phyloP scores from a whole-genome alignment of 2,888 invertebrate genomes.

The Anthophora plumipes region DNA sequence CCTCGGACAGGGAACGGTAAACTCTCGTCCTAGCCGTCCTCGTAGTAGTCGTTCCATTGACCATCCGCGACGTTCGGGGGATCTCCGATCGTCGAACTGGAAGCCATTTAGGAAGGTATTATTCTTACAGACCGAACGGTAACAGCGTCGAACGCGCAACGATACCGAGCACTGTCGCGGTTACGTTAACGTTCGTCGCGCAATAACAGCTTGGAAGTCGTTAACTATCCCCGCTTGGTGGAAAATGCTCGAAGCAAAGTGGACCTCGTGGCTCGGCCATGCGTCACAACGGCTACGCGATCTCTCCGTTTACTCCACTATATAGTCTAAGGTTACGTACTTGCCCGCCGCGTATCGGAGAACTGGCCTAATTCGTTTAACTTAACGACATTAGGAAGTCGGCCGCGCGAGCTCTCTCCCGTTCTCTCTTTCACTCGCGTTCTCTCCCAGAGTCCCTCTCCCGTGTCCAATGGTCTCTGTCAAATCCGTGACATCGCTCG shows the following conservation, averaged over 20 bases:
- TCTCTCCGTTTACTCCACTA: conserved; percentile 29
- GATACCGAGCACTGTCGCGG: neutral
- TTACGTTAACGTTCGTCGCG: neutral
- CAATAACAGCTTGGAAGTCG: neutral
- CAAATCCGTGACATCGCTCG: conserved; percentile 38
- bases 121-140: no score
- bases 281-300: conserved; percentile 30
- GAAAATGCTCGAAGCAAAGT: neutral
- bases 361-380: conserved; percentile 78
- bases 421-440: neutral
- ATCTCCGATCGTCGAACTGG: neutral
- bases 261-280: conserved; percentile 11
- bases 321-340: conserved; percentile 60
- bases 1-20: neutral
- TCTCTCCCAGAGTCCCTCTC: neutral
- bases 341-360: conserved; percentile 57
- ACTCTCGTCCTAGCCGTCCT: neutral
- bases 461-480: neutral
- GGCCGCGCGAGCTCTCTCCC: conserved; percentile 27
- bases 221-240: conserved; percentile 2
- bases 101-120: no score
- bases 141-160: neutral
- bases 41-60: neutral
- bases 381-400: conserved; percentile 81
- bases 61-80: neutral